Evolutionary conservation across 2,113 vertebrate genomes (phyloP).

Genomic region (Stegostoma tigrinum): DNA sequence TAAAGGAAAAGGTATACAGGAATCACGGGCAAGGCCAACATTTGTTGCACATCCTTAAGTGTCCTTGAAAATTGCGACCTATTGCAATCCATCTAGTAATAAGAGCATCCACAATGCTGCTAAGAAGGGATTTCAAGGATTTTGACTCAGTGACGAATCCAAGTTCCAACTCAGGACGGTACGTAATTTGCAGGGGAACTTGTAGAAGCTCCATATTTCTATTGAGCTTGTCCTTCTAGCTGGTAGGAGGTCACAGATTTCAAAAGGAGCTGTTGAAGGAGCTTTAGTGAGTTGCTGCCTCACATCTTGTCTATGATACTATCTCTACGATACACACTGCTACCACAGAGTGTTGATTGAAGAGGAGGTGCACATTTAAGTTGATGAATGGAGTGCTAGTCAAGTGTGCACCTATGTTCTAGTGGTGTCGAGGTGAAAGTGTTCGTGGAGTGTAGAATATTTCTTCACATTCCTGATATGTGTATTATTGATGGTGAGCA

Average conservation of each 20-base stretch:
- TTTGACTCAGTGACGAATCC: neutral
- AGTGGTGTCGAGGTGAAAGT: neutral
- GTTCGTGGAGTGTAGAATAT: neutral
- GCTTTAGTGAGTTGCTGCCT: neutral
- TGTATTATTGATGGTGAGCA: neutral
- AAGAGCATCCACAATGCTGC: neutral
- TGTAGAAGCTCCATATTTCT: neutral
- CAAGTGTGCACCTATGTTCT: neutral
- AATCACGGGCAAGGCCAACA: neutral
- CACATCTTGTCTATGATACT: neutral
- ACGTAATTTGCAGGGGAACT: neutral
- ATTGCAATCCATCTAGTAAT: neutral
- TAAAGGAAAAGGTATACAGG: neutral
- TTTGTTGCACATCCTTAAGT: neutral
- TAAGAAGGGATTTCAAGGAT: neutral
- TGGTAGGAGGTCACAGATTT: neutral
- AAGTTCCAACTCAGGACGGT: neutral
- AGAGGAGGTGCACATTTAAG: neutral
- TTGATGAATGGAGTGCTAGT: neutral
- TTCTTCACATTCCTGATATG: neutral
- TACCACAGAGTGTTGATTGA: neutral
- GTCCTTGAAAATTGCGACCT: neutral
- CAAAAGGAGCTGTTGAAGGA: neutral
- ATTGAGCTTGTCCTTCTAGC: neutral
- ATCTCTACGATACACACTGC: neutral